Percentiles rank a stretch among this genome's conserved stretches.
Conservation (phyloP, 1,140 invertebrate genomes). For the Olivierus martensii region DNA sequence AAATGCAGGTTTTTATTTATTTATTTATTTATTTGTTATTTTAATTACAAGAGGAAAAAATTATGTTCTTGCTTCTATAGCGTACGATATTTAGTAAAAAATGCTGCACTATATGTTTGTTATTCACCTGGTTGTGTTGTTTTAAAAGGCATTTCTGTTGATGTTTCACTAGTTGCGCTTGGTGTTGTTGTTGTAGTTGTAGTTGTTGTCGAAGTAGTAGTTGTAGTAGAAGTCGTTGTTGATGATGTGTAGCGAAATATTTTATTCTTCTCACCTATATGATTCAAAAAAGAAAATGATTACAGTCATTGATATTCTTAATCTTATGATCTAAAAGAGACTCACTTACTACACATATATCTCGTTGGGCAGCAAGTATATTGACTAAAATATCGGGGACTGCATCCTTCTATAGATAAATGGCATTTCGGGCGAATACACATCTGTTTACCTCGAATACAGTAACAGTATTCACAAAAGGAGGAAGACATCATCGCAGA, state of each 20-base stretch:
- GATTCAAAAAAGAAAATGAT: too few species aligned
- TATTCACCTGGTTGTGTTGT: too few species aligned
- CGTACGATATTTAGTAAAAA: too few species aligned
- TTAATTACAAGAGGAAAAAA: too few species aligned
- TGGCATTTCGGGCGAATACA: constrained; percentile 70
- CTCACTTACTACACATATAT: constrained; percentile 53
- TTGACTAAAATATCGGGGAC: constrained; percentile 42
- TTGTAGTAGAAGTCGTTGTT: background rate
- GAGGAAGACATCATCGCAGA: constrained; percentile 64
- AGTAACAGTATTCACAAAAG: constrained; percentile 76
- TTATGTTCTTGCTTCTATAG: too few species aligned
- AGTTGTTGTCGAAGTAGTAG: constrained; percentile 1
- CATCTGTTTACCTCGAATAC: constrained; percentile 54
- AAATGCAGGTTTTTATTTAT: too few species aligned
- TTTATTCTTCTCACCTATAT: too few species aligned
- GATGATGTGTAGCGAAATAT: background rate
- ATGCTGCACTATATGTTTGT: too few species aligned
- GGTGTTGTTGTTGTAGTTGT: background rate
- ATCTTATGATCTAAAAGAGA: too few species aligned
- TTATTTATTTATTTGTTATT: too few species aligned
- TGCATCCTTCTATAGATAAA: constrained; percentile 55
- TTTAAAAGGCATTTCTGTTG: too few species aligned
- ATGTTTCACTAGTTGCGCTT: background rate
- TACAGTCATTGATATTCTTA: too few species aligned
- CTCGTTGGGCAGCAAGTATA: constrained; percentile 68